phyloP scores from a whole-genome alignment of 1,140 invertebrate genomes.

The Heliconius eleuchia region DNA sequence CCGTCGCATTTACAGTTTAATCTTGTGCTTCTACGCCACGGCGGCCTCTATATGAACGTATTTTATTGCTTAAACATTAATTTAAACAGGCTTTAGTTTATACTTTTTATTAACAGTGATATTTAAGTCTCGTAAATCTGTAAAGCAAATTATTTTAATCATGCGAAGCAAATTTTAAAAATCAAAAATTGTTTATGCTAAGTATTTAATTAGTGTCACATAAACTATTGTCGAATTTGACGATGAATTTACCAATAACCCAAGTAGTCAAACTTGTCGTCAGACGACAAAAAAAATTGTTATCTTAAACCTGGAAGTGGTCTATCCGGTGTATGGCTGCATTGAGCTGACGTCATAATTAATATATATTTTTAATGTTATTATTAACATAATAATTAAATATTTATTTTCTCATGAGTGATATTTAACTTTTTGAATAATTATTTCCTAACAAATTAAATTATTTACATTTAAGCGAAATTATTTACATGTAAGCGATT shows the following conservation, averaged over 20 bases:
- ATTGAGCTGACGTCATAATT: slow-evolving; percentile 29
- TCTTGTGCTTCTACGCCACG: too few species aligned
- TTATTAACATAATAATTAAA: background rate
- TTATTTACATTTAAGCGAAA: too few species aligned
- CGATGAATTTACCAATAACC: slow-evolving; percentile 21
- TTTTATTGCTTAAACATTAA: background rate
- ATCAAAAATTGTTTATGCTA: background rate
- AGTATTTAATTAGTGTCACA: slow-evolving; percentile 19
- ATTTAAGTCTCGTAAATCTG: background rate
- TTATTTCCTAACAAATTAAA: background rate
- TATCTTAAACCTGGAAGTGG: slow-evolving; percentile 41
- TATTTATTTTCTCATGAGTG: background rate
- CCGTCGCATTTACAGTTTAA: too few species aligned
- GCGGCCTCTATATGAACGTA: background rate
- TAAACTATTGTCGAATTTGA: slow-evolving; percentile 22
- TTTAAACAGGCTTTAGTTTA: background rate
- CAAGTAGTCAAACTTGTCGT: slow-evolving; percentile 25
- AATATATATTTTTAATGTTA: background rate
- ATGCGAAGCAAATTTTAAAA: background rate
- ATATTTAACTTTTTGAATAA: background rate
- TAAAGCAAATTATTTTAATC: background rate
- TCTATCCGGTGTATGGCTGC: slow-evolving; percentile 37
- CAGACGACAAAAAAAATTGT: slow-evolving; percentile 18
- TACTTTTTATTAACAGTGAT: background rate
- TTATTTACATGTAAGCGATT: too few species aligned